Conservation (phyloP, 1,140 invertebrate species). For the Macrocentrus cingulum region DNA sequence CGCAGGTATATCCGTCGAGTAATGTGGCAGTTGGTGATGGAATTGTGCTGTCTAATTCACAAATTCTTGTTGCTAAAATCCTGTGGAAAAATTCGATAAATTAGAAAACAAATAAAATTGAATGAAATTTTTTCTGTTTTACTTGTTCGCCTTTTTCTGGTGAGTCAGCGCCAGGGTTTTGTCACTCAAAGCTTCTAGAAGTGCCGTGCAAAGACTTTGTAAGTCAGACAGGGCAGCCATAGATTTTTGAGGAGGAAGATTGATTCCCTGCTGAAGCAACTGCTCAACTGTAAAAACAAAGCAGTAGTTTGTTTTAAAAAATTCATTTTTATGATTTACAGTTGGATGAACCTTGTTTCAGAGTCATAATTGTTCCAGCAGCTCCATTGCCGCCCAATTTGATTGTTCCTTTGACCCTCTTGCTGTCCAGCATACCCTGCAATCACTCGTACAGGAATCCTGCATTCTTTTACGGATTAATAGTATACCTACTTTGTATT, state of each 20-base stretch:
- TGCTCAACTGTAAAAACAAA: constrained; percentile 64
- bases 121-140: constrained; percentile 27
- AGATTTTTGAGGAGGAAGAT: constrained; percentile 67
- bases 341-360: constrained; percentile 61
- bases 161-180: constrained; percentile 80
- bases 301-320: too few species aligned
- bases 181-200: constrained; percentile 82
- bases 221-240: constrained; percentile 74
- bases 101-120: constrained; percentile 9
- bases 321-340: too few species aligned
- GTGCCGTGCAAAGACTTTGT: constrained; percentile 72
- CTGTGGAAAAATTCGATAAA: constrained; percentile 40
- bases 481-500: constrained; percentile 67
- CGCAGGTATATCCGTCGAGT: constrained; percentile 60
- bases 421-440: constrained; percentile 65
- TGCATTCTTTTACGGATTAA: neutral
- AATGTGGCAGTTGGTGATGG: constrained; percentile 62
- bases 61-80: constrained; percentile 63
- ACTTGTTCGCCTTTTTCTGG: constrained; percentile 83
- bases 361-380: constrained; percentile 62
- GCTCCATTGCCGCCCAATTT: constrained; percentile 60
- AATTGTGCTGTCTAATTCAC: constrained; percentile 60
- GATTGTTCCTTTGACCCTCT: constrained; percentile 64
- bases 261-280: constrained; percentile 65
- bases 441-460: constrained; percentile 22